Evolutionary conservation across 2,113 vertebrate genomes (phyloP).

Genomic region (Gyps fulvus): DNA sequence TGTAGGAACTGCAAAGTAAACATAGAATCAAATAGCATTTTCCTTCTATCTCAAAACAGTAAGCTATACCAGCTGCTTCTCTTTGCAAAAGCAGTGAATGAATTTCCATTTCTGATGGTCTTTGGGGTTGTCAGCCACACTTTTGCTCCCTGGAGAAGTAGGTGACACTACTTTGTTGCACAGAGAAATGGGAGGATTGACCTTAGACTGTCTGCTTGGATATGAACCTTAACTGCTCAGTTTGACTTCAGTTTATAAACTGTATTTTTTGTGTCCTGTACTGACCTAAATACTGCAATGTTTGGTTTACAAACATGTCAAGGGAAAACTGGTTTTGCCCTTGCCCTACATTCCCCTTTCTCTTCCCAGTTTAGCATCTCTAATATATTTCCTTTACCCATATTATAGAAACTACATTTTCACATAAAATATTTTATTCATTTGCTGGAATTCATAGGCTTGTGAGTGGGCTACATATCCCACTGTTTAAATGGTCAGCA

Average conservation of each 20-base stretch:
- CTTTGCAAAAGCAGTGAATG: not conserved
- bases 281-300: not conserved
- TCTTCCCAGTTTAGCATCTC: not conserved
- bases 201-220: not conserved
- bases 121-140: not conserved
- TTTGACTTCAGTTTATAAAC: not conserved
- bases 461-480: not conserved
- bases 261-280: not conserved
- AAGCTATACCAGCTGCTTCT: not conserved
- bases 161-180: not conserved
- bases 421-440: not conserved
- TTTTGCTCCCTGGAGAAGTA: not conserved
- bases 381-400: not conserved
- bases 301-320: conserved; percentile 38
- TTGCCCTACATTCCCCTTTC: not conserved
- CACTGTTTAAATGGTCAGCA: not conserved
- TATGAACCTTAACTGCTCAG: not conserved
- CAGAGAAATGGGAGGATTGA: not conserved
- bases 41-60: not conserved
- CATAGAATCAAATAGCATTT: not conserved
- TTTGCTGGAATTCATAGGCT: not conserved
- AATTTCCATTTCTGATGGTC: not conserved
- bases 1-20: not conserved
- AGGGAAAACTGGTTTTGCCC: not conserved
- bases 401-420: not conserved